Conservation (phyloP, 2,797 vertebrate genomes). For the Leuciscus waleckii region DNA sequence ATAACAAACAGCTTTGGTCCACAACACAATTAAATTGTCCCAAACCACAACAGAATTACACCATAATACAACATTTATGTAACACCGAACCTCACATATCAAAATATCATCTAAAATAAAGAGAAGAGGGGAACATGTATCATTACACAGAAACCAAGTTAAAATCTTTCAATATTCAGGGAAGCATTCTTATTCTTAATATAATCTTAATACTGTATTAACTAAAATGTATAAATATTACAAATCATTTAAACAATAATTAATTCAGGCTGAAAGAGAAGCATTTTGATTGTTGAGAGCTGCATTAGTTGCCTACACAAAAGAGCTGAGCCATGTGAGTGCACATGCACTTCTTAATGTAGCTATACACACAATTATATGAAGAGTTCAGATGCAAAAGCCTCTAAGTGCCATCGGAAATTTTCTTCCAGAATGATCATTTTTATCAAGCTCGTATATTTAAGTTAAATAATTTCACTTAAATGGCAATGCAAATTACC, state of each 20-base stretch:
- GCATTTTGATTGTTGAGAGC: not conserved
- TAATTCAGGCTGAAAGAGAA: not conserved
- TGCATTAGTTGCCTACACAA: constrained; percentile 4
- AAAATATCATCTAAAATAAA: not conserved
- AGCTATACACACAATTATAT: not conserved
- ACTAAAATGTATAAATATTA: not conserved
- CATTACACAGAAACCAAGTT: no score
- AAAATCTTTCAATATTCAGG: no score
- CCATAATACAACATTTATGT: not conserved
- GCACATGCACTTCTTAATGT: not conserved
- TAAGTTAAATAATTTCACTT: no score
- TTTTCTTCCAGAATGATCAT: no score
- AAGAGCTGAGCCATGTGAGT: not conserved
- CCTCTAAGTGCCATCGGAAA: no score
- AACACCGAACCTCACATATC: not conserved
- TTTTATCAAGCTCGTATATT: no score
- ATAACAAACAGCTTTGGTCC: not conserved
- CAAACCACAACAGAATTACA: constrained; percentile 11
- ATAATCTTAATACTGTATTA: not conserved
- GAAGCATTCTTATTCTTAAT: not conserved
- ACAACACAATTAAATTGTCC: not conserved
- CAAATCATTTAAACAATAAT: not conserved
- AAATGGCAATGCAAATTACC: no score
- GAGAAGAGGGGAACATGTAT: no score
- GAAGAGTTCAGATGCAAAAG: no score